These are phyloP conservation scores for Caerostris darwini DNA, from an alignment of 1,140 invertebrate species.

Conservation along the genomic window DNA sequence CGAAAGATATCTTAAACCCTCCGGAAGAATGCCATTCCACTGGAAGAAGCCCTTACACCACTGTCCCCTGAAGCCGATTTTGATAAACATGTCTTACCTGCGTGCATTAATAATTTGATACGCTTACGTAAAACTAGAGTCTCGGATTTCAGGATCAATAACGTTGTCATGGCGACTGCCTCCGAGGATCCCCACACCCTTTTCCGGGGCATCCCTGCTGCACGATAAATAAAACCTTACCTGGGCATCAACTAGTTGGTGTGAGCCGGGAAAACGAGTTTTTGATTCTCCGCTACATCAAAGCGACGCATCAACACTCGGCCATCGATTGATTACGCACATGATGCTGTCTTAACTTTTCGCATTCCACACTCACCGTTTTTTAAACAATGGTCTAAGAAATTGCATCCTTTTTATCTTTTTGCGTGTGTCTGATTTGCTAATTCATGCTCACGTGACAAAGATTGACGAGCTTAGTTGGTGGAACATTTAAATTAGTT, in stretches of 20 bases:
- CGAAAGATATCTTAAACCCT: neutral
- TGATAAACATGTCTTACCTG: constrained; percentile 62
- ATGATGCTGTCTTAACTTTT: too few relatives aligned
- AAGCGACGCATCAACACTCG: neutral
- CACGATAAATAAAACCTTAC: constrained; percentile 54
- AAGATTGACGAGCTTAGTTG: too few relatives aligned
- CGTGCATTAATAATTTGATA: constrained; percentile 58
- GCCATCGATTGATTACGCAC: neutral
- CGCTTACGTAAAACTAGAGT: constrained; percentile 66
- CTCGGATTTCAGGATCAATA: constrained; percentile 69
- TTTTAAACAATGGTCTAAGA: too few relatives aligned
- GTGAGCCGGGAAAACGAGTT: neutral
- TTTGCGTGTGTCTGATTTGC: too few relatives aligned
- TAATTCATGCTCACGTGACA: too few relatives aligned
- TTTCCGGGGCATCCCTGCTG: constrained; percentile 19
- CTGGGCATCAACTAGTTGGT: constrained; percentile 32
- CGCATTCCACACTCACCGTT: too few relatives aligned
- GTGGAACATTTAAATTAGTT: too few relatives aligned
- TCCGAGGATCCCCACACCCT: constrained; percentile 40
- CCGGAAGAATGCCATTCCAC: neutral
- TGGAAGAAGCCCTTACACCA: neutral
- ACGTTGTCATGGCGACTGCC: constrained; percentile 59
- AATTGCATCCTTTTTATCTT: too few relatives aligned
- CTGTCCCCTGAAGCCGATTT: neutral
- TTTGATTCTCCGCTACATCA: neutral